Evolutionary conservation across 2,888 invertebrate species (phyloP), one percentile per base, ranked within the genome.

Genomic region (Pandemis cinnamomeana): DNA sequence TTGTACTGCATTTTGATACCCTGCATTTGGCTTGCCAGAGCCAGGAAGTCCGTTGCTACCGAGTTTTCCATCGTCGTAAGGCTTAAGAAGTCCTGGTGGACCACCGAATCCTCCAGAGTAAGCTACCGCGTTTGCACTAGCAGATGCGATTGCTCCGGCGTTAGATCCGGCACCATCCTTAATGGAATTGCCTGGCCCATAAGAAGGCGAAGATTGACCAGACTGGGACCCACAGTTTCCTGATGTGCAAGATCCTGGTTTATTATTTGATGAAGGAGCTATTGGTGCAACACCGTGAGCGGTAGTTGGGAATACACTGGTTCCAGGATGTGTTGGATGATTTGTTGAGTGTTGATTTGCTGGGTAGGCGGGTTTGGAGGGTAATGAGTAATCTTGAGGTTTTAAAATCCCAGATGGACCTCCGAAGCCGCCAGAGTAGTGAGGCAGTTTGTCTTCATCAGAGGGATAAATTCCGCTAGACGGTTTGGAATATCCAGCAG

Each of bases 81-180:
- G 91, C 80, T 86, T 87, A 7, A 92, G 79, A 13, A 92, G 73
- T n/a, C 94, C 94, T 42, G 92, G 89, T 63, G 93, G 92, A 44
- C 92, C 94, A 53, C 93, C 92, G 78, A 94, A 94, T 15, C 93
- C 91, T 70, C 92, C 93, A 15, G 87, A 83, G 76, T 93, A 93
- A 53, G 83, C 85, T 44, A 85, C 83, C 8, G 88, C 86, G 67
- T 86, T 84, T 20, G 90, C 87, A 71, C 79, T 79, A 42, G 87
- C 87, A 5, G 79, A 75, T 13, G 88, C 87, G 48, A 76, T 78
- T 20, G 85, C 83, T 6, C 75, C 73, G 7, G 77, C 75, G 69
- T 78, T 68, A 44, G 72, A 77, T n/a, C 71, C 62, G 36, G 60
- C 20, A 36, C 76, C 58, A 51, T n/a, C 75, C 51, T 78, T 70